Evolutionary conservation across 2,888 invertebrate genomes (phyloP).

Genomic region (Hydraecia micacea): DNA sequence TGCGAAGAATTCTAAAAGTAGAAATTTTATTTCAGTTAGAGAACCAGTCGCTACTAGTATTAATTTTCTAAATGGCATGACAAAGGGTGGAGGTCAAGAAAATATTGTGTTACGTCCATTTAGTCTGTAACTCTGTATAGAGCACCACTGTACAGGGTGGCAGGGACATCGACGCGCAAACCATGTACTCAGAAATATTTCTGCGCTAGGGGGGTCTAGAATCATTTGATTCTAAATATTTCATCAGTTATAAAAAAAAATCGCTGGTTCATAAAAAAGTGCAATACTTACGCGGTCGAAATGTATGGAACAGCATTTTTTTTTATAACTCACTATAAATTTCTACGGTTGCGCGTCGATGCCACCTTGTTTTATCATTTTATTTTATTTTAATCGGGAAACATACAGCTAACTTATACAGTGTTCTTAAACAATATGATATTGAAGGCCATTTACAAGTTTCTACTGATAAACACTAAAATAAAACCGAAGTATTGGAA

Average conservation of each 20-base stretch:
- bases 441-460: not conserved
- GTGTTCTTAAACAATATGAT: not conserved
- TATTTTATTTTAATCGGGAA: not conserved
- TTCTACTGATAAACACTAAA: not conserved
- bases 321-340: not conserved
- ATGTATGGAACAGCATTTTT: not conserved
- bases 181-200: not conserved
- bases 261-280: not conserved
- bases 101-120: slow-evolving; percentile 8
- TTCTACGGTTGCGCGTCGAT: not conserved
- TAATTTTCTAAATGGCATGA: slow-evolving; percentile 25
- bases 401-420: not conserved
- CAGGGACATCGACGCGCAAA: not conserved
- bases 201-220: not conserved
- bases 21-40: slow-evolving; percentile 1
- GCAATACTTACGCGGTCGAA: not conserved
- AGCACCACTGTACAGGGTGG: not conserved
- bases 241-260: no score
- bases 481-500: not conserved
- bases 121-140: not conserved
- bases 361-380: not conserved
- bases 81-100: slow-evolving; percentile 39
- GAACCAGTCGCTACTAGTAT: slow-evolving; percentile 28
- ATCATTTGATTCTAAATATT: not conserved
- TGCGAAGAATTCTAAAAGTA: not conserved